A percentile compares a stretch with the other conserved stretches of the same genome.
Evolutionary conservation across 2,888 invertebrate genomes (phyloP).

Genomic region (Agrotis puta): DNA sequence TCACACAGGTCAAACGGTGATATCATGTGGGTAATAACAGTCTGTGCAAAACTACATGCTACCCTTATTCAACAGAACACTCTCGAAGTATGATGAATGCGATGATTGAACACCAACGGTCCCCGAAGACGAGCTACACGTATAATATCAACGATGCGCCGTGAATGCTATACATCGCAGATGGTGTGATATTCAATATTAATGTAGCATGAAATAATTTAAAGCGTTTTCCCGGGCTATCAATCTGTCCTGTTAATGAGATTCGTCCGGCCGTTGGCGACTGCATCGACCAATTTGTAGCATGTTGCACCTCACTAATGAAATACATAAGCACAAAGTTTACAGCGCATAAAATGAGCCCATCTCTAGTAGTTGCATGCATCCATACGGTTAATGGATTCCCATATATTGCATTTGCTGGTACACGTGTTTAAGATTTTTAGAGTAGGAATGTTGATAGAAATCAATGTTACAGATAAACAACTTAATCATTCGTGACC

Average conservation of each 20-base stretch:
- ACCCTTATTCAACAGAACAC: neutral
- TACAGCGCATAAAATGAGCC: conserved; percentile 64
- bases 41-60: neutral
- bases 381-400: conserved; percentile 49
- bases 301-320: conserved; percentile 84
- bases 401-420: conserved; percentile 28
- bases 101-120: conserved; percentile 21
- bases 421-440: conserved; percentile 31
- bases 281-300: conserved; percentile 86
- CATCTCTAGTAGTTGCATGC: conserved; percentile 48
- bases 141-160: conserved; percentile 70
- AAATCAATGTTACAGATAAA: conserved; percentile 36
- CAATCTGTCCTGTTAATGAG: conserved; percentile 88
- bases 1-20: neutral
- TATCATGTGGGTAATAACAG: neutral
- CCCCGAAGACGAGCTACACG: conserved; percentile 31
- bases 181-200: conserved; percentile 83
- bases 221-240: conserved; percentile 87
- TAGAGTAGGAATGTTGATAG: conserved; percentile 30
- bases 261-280: conserved; percentile 83
- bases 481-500: conserved; percentile 9
- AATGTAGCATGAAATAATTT: conserved; percentile 88
- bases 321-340: conserved; percentile 71
- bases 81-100: neutral
- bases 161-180: conserved; percentile 61